Conservation (phyloP, 2,888 invertebrate species). For the Drosophila setosimentum region DNA sequence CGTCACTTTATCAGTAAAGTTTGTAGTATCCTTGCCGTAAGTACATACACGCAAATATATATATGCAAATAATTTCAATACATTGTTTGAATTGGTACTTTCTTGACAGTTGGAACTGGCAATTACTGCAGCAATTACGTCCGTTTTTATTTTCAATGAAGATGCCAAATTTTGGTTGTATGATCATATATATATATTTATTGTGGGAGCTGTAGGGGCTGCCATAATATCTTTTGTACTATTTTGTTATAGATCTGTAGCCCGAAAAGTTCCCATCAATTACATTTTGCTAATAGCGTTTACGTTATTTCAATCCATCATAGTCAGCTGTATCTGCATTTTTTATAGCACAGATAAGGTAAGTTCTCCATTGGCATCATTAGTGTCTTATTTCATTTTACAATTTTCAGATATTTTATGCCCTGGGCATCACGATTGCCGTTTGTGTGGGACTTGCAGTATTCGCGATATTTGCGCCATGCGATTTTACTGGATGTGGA, state of each 20-base stretch:
- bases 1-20: constrained; percentile 44
- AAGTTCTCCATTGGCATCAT: neutral
- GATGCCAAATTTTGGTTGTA: neutral
- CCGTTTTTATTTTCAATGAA: constrained; percentile 1
- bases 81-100: neutral
- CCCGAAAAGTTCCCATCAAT: constrained; percentile 40
- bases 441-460: constrained; percentile 26
- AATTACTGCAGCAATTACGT: constrained; percentile 7
- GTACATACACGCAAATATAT: neutral
- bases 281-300: constrained; percentile 31
- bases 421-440: constrained; percentile 28
- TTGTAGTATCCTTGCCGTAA: constrained; percentile 36
- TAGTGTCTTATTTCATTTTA: neutral
- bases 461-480: constrained; percentile 54
- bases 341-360: neutral
- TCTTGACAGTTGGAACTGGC: constrained; percentile 22
- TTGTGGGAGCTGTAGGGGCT: neutral
- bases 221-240: neutral
- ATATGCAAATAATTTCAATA: neutral
- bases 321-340: neutral
- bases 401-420: constrained; percentile 41
- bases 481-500: constrained; percentile 62
- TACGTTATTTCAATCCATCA: constrained; percentile 17
- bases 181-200: rapidly evolving
- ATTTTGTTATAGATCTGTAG: neutral